These are phyloP conservation scores for Pterocles orientalis DNA, from an alignment of 2,113 vertebrate species.

Conservation along the genomic window DNA sequence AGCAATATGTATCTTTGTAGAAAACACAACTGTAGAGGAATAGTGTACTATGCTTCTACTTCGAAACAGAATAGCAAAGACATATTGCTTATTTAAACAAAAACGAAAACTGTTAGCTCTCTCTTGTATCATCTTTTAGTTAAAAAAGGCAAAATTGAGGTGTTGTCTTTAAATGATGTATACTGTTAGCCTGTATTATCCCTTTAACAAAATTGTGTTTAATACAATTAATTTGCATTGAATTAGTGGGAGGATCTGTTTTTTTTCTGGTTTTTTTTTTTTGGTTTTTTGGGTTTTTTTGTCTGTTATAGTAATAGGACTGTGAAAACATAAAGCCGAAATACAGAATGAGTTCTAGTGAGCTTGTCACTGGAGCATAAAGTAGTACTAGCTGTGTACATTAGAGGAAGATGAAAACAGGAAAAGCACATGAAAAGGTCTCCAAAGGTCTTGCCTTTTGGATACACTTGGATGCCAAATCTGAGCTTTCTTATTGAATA, in stretches of 20 bases:
- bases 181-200: neutral
- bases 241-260: neutral
- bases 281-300: no score
- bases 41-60: neutral
- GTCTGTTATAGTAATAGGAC: neutral
- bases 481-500: neutral
- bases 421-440: neutral
- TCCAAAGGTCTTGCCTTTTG: neutral
- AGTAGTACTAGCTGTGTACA: rapidly evolving
- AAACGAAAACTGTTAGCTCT: neutral
- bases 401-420: neutral
- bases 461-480: neutral
- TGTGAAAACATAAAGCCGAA: neutral
- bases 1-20: neutral
- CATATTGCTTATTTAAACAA: neutral
- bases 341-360: neutral
- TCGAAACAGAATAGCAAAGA: neutral
- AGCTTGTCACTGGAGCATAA: neutral
- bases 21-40: neutral
- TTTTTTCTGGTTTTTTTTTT: neutral
- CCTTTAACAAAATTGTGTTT: neutral
- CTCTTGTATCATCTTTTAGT: neutral
- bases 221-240: neutral
- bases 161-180: neutral
- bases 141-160: neutral